Evolutionary conservation across 2,888 invertebrate genomes (phyloP).

Genomic region (Cephus runcator): DNA sequence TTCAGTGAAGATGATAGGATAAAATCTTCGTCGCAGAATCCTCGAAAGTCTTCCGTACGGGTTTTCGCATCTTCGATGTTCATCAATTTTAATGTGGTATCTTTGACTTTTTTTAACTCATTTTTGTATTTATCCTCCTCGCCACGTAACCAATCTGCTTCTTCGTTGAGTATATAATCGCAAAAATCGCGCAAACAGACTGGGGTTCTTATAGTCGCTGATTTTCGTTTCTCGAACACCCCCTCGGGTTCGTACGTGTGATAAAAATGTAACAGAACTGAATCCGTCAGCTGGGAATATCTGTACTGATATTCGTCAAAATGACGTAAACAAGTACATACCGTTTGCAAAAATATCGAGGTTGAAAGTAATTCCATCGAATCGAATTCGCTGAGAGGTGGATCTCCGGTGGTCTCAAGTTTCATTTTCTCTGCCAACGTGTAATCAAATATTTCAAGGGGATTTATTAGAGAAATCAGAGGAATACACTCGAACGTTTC

Average conservation of each 20-base stretch:
- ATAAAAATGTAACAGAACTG: slow-evolving; percentile 45
- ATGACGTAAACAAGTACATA: slow-evolving; percentile 34
- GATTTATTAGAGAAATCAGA: not conserved
- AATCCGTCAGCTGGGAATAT: slow-evolving; percentile 50
- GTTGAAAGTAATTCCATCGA: slow-evolving; percentile 36
- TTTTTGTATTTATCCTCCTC: slow-evolving; percentile 52
- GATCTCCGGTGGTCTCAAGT: not conserved
- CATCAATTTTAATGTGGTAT: slow-evolving; percentile 11
- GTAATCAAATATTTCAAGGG: not conserved
- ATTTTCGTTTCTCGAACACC: slow-evolving; percentile 21
- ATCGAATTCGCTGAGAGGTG: slow-evolving; percentile 33
- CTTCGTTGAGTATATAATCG: slow-evolving; percentile 68
- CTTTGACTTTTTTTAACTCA: slow-evolving; percentile 23
- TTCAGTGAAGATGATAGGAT: slow-evolving; percentile 50
- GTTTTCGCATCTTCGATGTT: not conserved
- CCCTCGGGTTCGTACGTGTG: slow-evolving; percentile 22
- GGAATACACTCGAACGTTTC: not conserved
- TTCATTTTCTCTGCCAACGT: not conserved
- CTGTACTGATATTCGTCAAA: slow-evolving; percentile 36
- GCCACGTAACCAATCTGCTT: slow-evolving; percentile 67
- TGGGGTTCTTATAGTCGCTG: slow-evolving; percentile 63
- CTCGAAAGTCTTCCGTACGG: not conserved
- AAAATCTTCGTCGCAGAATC: slow-evolving; percentile 41
- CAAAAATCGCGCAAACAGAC: slow-evolving; percentile 70
- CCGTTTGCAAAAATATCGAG: slow-evolving; percentile 35